Conservation (phyloP, 2,888 invertebrate genomes). For the Anoncus sp. region DNA sequence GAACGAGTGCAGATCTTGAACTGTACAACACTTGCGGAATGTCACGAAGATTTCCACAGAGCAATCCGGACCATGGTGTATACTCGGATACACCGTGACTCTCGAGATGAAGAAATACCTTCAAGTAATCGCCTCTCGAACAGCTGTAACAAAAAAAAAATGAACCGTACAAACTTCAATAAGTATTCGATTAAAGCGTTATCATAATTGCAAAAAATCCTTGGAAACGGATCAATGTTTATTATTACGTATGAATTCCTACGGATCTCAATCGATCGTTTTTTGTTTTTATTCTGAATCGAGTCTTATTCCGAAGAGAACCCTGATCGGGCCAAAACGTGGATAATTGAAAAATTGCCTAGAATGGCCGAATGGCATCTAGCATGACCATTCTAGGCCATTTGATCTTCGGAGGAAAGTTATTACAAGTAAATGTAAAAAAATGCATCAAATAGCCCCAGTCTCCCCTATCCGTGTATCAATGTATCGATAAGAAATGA, state of each 20-base stretch:
- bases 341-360: too few species aligned
- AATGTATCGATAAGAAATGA: not conserved
- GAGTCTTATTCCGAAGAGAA: too few species aligned
- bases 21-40: slow-evolving; percentile 90
- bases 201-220: not conserved
- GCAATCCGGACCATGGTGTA: slow-evolving; percentile 89
- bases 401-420: too few species aligned
- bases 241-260: too few species aligned
- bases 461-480: not conserved
- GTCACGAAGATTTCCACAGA: slow-evolving; percentile 89
- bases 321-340: too few species aligned
- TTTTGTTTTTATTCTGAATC: too few species aligned
- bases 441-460: too few species aligned
- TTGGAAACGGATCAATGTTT: too few species aligned
- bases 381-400: too few species aligned
- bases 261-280: too few species aligned
- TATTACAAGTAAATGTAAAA: too few species aligned
- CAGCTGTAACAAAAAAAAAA: slow-evolving; percentile 87
- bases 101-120: slow-evolving; percentile 91
- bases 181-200: not conserved
- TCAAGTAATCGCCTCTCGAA: slow-evolving; percentile 89
- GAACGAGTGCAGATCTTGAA: slow-evolving; percentile 89
- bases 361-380: too few species aligned
- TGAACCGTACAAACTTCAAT: not conserved
- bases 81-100: slow-evolving; percentile 89